A percentile compares a stretch with the other conserved stretches of the same genome.
Conservation (phyloP, 2,888 invertebrate species). For the Athalia rosae region DNA sequence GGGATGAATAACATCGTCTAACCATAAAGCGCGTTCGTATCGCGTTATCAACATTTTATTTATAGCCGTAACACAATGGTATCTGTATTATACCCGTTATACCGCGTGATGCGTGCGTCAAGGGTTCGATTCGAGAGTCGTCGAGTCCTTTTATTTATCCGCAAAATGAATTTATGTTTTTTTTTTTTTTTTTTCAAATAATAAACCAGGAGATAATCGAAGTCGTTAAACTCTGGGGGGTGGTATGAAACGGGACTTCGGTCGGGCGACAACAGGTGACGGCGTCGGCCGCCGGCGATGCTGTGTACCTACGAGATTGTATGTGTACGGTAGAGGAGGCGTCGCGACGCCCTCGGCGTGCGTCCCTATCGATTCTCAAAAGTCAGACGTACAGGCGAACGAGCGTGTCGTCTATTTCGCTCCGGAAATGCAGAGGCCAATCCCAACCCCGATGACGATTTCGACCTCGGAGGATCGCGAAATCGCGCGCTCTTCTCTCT, state of each 20-base stretch:
- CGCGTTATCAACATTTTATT: background rate
- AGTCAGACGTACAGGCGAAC: conserved; percentile 14
- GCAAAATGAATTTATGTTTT: background rate
- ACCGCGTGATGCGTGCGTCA: background rate
- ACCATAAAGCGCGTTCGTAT: background rate
- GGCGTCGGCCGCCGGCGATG: conserved; percentile 5
- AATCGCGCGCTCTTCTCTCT: no score
- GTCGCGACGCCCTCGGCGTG: conserved; percentile 8
- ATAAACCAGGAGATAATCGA: background rate
- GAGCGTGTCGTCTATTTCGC: background rate
- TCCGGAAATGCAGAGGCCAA: no score
- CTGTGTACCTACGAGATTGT: background rate
- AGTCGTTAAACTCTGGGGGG: background rate
- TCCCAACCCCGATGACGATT: no score
- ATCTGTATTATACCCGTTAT: conserved; percentile 1
- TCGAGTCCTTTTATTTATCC: background rate
- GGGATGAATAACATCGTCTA: background rate
- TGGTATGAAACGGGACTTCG: background rate
- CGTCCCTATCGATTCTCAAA: conserved; percentile 31
- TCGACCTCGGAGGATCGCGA: no score
- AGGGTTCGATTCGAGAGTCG: background rate
- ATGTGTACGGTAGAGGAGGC: no score
- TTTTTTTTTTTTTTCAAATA: background rate
- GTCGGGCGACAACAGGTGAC: conserved; percentile 33
- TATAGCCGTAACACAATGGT: background rate